phyloP scores from a whole-genome alignment of 2,113 vertebrate species.

The Aythya baeri region DNA sequence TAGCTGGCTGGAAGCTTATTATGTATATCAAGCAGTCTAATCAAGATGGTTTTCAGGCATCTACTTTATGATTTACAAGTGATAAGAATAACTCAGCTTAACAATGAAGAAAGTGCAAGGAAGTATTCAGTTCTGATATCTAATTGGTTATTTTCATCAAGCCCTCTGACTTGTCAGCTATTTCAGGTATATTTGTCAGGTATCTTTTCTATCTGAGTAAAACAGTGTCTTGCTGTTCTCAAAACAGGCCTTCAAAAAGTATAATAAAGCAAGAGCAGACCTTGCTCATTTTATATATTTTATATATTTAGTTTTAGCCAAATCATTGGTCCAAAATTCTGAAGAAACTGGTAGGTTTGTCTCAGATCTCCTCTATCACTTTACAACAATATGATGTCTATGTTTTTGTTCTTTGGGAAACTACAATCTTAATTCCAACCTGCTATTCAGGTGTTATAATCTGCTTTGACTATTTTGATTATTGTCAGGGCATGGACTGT shows the following conservation, averaged over 20 bases:
- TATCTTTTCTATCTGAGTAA: background rate
- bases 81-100: background rate
- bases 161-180: background rate
- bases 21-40: background rate
- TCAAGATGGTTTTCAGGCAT: background rate
- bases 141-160: background rate
- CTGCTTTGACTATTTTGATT: background rate
- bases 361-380: background rate
- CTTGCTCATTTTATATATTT: background rate
- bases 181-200: background rate
- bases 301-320: background rate
- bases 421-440: background rate
- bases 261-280: background rate
- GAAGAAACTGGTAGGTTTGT: background rate
- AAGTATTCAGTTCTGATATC: background rate
- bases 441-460: background rate
- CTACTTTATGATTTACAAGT: background rate
- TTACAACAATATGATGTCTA: background rate
- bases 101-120: background rate
- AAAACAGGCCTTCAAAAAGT: background rate
- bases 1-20: background rate
- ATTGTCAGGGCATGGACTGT: background rate
- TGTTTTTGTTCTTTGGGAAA: background rate
- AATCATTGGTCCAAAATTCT: background rate
- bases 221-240: background rate